A percentile compares a stretch with the other conserved stretches of the same genome.
These are phyloP conservation scores for Acipenser transmontanus DNA, from an alignment of 2,797 vertebrate genomes.

Conservation along the genomic window DNA sequence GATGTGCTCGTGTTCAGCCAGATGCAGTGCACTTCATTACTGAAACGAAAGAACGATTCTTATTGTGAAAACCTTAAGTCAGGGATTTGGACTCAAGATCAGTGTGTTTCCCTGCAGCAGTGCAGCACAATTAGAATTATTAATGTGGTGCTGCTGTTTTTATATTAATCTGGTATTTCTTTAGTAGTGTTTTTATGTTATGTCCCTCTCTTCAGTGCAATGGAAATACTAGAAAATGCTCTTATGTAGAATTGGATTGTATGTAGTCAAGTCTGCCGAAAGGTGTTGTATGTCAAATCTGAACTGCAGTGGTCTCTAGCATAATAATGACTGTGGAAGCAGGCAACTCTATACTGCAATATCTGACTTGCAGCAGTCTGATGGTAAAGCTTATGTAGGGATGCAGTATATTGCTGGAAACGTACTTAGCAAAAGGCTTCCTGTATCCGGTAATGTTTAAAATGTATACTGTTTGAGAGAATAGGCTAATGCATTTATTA, in stretches of 20 bases:
- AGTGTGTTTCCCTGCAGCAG: background rate
- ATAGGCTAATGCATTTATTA: too few species aligned
- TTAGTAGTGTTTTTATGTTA: background rate
- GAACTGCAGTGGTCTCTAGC: slow-evolving; percentile 76
- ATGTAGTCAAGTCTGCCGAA: slow-evolving; percentile 58
- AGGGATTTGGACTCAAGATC: background rate
- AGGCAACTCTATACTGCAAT: slow-evolving; percentile 68
- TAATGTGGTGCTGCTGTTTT: background rate
- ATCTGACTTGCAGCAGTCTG: slow-evolving; percentile 53
- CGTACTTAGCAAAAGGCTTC: slow-evolving; percentile 6
- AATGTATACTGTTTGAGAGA: too few species aligned
- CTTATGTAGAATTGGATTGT: slow-evolving; percentile 52
- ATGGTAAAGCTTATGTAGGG: slow-evolving; percentile 32
- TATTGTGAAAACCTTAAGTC: too few species aligned
- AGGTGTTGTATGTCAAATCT: slow-evolving; percentile 78
- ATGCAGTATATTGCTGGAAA: slow-evolving; percentile 32
- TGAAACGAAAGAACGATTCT: background rate
- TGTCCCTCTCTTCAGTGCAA: slow-evolving; percentile 28
- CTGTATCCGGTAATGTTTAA: slow-evolving; percentile 6
- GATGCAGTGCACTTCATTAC: background rate
- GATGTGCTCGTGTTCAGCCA: background rate
- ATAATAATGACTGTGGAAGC: slow-evolving; percentile 75
- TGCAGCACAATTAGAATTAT: background rate
- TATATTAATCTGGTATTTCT: slow-evolving; percentile 5
- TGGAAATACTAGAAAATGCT: slow-evolving; percentile 45